Evolutionary conservation across 2,113 vertebrate species (phyloP), one percentile per base, ranked within the genome.

Genomic region (Thryonomys swinderianus): DNA sequence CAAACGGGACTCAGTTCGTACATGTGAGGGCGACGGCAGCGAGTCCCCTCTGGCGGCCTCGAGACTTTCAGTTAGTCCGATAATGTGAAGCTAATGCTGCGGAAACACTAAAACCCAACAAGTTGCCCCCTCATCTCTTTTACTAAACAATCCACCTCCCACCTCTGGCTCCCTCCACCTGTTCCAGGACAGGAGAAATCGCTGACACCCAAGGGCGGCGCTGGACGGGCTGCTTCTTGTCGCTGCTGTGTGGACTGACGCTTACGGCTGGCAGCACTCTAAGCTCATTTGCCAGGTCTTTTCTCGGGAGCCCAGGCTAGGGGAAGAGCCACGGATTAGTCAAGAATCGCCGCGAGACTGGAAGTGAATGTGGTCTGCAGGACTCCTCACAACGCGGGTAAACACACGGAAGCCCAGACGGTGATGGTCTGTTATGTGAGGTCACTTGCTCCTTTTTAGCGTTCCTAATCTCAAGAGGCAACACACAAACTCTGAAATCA

Each of bases 71-170:
- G 93, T 97, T 96, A 95, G 91, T 93, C 48, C 94, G 95, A 96
- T 93, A 96, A 83, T 90, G 57, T 92, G 92, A 96, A 96, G 89
- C 84, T 93, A 96, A 88, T 96, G 92, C 82, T 92, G 94, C 94
- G 74, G 96, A 96, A 92, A 48, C 84, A 92, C 81, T 85, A 40
- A 76, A 95, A 90, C 74, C 93, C 91, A 97, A 91, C 86, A 83
- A 79, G 42, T 89, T 95, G 34, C 93, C 93, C n/a, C n/a, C n/a
- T n/a, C 87, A 92, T 81, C 53, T 69, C 53, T 95, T 90, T 74
- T 71, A 69, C 85, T 95, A 95, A 95, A 93, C 93, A 78, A 27
- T 69, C 91, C 80, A 78, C 69, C 85, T 85, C 94, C 40, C 37
- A 37, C 66, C 23, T 74, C 53, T 20, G 12, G 40, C 27, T 13